phyloP scores from a whole-genome alignment of 2,113 vertebrate genomes.

The Actenoides lindsayi region DNA sequence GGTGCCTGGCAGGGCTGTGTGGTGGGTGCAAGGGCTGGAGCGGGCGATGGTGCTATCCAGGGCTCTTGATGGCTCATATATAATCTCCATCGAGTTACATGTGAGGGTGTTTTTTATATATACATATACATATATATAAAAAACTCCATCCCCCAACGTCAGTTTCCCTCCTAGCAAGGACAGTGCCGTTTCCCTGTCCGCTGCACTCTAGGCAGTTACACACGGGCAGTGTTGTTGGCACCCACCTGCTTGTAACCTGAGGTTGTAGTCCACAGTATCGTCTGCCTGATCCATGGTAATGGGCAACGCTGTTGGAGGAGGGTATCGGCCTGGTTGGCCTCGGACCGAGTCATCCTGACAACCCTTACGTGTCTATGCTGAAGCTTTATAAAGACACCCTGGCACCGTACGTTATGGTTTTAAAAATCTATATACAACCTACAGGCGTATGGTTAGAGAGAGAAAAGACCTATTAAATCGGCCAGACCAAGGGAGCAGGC shows the following conservation, averaged over 20 bases:
- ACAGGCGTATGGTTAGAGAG: constrained; percentile 1
- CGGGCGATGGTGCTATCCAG: background rate
- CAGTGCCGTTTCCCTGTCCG: background rate
- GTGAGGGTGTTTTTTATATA: background rate
- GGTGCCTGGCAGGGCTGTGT: background rate
- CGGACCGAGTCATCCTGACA: background rate
- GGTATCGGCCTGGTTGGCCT: constrained; percentile 4
- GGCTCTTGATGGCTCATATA: background rate
- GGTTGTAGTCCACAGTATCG: constrained; percentile 7
- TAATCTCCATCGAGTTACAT: background rate
- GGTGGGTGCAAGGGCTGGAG: background rate
- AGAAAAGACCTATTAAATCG: constrained; percentile 28
- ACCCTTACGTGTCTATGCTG: background rate
- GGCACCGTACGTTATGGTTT: background rate
- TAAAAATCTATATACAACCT: constrained; percentile 24
- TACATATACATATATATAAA: background rate
- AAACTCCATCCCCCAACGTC: background rate
- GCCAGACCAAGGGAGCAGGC: constrained; percentile 4
- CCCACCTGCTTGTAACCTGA: background rate
- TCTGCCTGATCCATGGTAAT: constrained; percentile 23
- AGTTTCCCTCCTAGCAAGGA: background rate
- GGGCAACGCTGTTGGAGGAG: background rate
- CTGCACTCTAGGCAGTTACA: background rate
- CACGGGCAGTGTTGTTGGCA: background rate
- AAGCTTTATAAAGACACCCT: constrained; percentile 33